These are phyloP conservation scores for Erinaceus europaeus DNA, from an alignment of 2,113 vertebrate genomes.

Conservation along the genomic window DNA sequence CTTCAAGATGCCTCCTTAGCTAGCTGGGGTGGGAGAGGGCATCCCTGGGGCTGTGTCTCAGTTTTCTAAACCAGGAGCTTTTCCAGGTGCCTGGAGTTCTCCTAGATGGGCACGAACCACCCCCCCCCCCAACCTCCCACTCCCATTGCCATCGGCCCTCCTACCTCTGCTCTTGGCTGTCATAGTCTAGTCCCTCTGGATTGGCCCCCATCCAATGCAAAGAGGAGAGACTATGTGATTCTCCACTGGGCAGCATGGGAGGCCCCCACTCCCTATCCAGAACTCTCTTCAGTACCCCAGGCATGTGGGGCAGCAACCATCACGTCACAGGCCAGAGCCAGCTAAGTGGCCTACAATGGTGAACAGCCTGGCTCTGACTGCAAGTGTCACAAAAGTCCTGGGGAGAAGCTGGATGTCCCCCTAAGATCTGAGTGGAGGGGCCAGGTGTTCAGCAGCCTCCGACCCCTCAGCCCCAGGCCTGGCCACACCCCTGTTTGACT, in stretches of 20 bases:
- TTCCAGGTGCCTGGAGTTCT: not conserved
- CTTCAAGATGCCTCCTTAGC: too few species aligned
- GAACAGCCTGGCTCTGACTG: too few species aligned
- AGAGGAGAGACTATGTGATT: too few species aligned
- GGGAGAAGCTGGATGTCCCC: not conserved
- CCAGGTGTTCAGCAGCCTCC: not conserved
- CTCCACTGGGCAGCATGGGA: not conserved
- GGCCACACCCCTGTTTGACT: not conserved
- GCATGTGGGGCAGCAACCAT: too few species aligned
- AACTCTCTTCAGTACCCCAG: too few species aligned
- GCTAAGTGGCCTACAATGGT: too few species aligned
- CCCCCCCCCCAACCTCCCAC: not conserved
- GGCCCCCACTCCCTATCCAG: not conserved
- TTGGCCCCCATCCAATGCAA: not conserved
- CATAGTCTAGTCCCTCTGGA: not conserved
- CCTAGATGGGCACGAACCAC: not conserved
- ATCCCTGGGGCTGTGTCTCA: not conserved
- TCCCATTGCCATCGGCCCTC: too few species aligned
- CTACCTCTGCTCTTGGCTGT: too few species aligned
- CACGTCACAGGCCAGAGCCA: too few species aligned
- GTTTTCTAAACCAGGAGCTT: not conserved
- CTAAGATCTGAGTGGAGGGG: rapidly evolving
- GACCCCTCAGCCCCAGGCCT: not conserved
- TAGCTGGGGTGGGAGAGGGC: too few species aligned
- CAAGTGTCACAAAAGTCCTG: too few species aligned